Conservation (phyloP, 2,113 vertebrate genomes). For the Spea multiplicata region DNA sequence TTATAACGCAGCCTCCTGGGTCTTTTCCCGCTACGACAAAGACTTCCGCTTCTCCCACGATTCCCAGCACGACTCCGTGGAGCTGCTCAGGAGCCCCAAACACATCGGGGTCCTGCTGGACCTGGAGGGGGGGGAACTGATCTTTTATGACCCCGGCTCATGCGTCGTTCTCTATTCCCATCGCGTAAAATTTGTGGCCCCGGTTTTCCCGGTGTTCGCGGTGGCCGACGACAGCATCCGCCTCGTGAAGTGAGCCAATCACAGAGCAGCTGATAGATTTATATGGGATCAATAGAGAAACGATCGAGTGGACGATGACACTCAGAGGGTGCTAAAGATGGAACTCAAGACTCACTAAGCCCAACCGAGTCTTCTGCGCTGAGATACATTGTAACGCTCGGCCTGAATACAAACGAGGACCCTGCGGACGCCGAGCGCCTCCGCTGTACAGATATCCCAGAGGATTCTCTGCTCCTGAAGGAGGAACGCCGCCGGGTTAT, state of each 20-base stretch:
- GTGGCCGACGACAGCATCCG: slow-evolving; percentile 80
- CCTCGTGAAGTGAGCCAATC: slow-evolving; percentile 47
- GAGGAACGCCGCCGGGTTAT: too few relatives aligned
- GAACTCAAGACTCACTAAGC: too few relatives aligned
- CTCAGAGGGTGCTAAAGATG: too few relatives aligned
- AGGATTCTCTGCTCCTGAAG: too few relatives aligned
- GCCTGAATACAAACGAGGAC: too few relatives aligned
- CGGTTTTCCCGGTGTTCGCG: slow-evolving; percentile 77
- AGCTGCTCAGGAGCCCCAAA: slow-evolving; percentile 65
- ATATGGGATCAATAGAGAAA: too few relatives aligned
- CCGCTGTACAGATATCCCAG: too few relatives aligned
- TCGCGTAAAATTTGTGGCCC: slow-evolving; percentile 61
- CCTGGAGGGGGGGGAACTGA: slow-evolving; percentile 73
- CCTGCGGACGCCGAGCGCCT: too few relatives aligned
- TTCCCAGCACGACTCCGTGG: slow-evolving; percentile 61
- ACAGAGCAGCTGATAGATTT: background rate
- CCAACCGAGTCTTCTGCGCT: too few relatives aligned
- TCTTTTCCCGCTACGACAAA: slow-evolving; percentile 80
- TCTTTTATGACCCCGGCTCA: slow-evolving; percentile 79
- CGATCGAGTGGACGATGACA: too few relatives aligned
- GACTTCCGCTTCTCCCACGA: slow-evolving; percentile 83
- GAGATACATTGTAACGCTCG: too few relatives aligned
- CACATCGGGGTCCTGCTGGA: slow-evolving; percentile 80
- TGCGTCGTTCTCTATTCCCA: slow-evolving; percentile 69
- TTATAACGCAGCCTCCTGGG: slow-evolving; percentile 83